These are phyloP conservation scores for Perccottus glenii DNA, from an alignment of 2,113 vertebrate species.

Conservation along the genomic window DNA sequence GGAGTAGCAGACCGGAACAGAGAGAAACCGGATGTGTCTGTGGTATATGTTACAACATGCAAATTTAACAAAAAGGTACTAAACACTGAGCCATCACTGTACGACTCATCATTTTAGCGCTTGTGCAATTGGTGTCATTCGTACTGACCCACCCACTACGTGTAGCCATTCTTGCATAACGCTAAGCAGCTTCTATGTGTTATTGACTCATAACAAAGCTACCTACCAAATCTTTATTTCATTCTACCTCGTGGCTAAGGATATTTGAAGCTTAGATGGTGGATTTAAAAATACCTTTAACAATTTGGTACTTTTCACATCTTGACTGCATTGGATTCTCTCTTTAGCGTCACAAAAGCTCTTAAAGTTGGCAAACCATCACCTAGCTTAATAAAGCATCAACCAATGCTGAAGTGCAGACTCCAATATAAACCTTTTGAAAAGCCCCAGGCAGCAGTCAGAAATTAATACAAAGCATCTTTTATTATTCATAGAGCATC, in stretches of 20 bases:
- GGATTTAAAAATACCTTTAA: no score
- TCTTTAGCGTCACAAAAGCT: not conserved
- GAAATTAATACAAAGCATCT: not conserved
- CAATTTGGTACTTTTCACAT: not conserved
- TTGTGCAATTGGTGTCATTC: no score
- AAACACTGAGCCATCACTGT: no score
- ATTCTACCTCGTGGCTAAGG: no score
- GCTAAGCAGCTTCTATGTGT: no score
- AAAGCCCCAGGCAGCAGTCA: conserved; percentile 2
- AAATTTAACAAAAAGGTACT: conserved; percentile 6
- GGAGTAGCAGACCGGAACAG: conserved; percentile 22
- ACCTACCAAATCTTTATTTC: no score
- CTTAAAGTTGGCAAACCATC: not conserved
- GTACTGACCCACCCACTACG: no score
- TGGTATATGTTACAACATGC: conserved; percentile 33
- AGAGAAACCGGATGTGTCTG: conserved; percentile 28
- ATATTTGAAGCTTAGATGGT: no score
- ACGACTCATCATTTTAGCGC: no score
- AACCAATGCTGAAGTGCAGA: not conserved
- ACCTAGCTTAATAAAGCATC: no score
- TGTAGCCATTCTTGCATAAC: no score
- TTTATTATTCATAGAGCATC: not conserved
- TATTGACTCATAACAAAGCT: no score
- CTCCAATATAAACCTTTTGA: not conserved
- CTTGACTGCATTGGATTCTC: not conserved